Evolutionary conservation across 2,113 vertebrate genomes (phyloP), one percentile per base, ranked within the genome.

Genomic region (Cololabis saira): DNA sequence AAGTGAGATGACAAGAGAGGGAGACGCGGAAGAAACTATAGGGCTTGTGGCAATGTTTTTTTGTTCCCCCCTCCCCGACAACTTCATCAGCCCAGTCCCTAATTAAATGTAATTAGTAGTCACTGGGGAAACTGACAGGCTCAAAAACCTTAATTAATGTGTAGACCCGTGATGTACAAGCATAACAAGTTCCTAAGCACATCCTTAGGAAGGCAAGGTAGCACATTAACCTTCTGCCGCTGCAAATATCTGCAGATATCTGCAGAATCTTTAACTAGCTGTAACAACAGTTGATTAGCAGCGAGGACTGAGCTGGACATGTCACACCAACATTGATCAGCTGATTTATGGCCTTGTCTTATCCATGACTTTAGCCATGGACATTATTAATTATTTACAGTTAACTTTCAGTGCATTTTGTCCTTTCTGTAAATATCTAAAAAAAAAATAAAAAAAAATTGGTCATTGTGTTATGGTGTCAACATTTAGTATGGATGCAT

Each of bases 21-120:
- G 6, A 43, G 24, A 33, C 62, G 21, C 5, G 12, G 18, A 24
- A 74, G 18, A 24, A 74, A 67, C 40, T 61, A 68, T n/a, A 49
- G 63, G 54, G 71, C 72, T 41, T 43, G 44, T 14, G 17, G 73
- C 45, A 22, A 42, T 53, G 74, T 51, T 56, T 81, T 56, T 56
- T 58, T 72, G 87, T 64, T 45, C 7, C 16, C n/a, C 8, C 8
- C 2, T 43, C 1, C 11, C 4, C 80, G 77, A 86, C 81, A 77
- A 71, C 83, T 86, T 89, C 78, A 90, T 90, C 86, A 86, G 67
- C 62, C 57, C 8, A 49, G 64, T 53, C 70, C 58, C 86, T 89
- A 86, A 91, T 91, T 84, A 87, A 85, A 73, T 85, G 70, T 91
- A 90, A 90, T 90, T 89, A 90, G 76, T 27, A 67, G 84, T 61